These are phyloP conservation scores for Platyura marginata DNA, from an alignment of 1,140 invertebrate genomes.

Conservation along the genomic window DNA sequence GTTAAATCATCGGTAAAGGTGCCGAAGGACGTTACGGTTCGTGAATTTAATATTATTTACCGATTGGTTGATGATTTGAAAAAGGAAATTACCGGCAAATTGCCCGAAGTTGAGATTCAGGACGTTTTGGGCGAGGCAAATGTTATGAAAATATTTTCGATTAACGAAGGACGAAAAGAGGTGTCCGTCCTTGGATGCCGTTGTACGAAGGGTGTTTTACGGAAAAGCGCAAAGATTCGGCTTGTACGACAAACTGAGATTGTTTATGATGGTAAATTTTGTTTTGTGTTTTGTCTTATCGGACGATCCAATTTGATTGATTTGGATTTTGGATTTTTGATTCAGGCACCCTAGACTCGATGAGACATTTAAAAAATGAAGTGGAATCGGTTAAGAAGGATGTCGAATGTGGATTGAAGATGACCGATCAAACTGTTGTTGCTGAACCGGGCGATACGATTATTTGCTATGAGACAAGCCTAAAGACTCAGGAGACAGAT, in stretches of 20 bases:
- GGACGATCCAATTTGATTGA: not conserved
- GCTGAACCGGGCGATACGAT: slow-evolving; percentile 62
- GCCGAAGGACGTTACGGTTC: slow-evolving; percentile 36
- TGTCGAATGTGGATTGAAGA: slow-evolving; percentile 70
- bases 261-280: slow-evolving; percentile 60
- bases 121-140: slow-evolving; percentile 69
- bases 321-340: slow-evolving; percentile 5
- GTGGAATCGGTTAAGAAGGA: slow-evolving; percentile 66
- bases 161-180: slow-evolving; percentile 66
- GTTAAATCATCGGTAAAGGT: slow-evolving; percentile 30
- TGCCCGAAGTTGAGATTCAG: slow-evolving; percentile 55
- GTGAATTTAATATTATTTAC: slow-evolving; percentile 75
- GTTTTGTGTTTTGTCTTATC: slow-evolving; percentile 1
- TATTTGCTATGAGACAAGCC: slow-evolving; percentile 50
- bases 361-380: slow-evolving; percentile 81
- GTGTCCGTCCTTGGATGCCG: slow-evolving; percentile 74
- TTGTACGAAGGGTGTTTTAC: slow-evolving; percentile 60
- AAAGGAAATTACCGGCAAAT: slow-evolving; percentile 47
- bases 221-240: slow-evolving; percentile 45
- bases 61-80: slow-evolving; percentile 78
- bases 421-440: slow-evolving; percentile 40
- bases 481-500: slow-evolving; percentile 39
- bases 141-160: slow-evolving; percentile 66
- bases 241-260: slow-evolving; percentile 49
- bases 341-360: slow-evolving; percentile 52